Evolutionary conservation across 2,797 vertebrate species (phyloP), one percentile per base, ranked within the genome.

Genomic region (Lithobates sylvaticus): DNA sequence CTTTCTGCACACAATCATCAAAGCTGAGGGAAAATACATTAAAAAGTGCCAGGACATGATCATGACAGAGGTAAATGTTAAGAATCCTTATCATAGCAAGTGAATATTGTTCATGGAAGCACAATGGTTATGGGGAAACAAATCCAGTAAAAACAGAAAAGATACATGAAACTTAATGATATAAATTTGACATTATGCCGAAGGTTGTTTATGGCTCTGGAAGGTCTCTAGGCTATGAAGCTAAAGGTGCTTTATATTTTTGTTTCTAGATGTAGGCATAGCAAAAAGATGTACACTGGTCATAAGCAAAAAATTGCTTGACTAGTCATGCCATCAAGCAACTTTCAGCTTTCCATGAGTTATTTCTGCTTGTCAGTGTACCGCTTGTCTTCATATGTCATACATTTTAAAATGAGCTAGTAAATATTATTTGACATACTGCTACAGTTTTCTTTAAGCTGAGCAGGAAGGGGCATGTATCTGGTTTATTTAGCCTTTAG

Each of bases 11-110:
- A 99, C 97, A n/a, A 98, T 99, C 93, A 99, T 99, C 93, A 99
- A 99, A 92, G 98, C 98, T 0, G 98, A 99, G 95, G 97, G 98
- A 84, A 99, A 99, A 90, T 99, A 99, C 64, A 97, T 99, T 82
- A 99, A 99, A 95, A 99, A 99, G 92, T 99, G 98, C 88, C 98
- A 99, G 94, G 98, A 99, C 92, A 99, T 99, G 97, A 97, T 99
- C 94, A 99, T 99, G 98, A 99, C 98, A 0, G 98, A 99, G 98
- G 98, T 99, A 94, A 82, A 34, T 4, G 3, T 15, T 3, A 23
- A 7, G 6, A 29, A 27, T 69, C 42, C 32, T 10, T 3, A n/a
- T 70, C 0, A 76, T 13, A 32, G 18, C 75, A 39, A 15, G 9
- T 18, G 50, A 13, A 54, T 61, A 58, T 13, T 36, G 61, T 78